phyloP scores from a whole-genome alignment of 53 echinoderm and acorn worm genomes.

The Holothuria leucospilota region DNA sequence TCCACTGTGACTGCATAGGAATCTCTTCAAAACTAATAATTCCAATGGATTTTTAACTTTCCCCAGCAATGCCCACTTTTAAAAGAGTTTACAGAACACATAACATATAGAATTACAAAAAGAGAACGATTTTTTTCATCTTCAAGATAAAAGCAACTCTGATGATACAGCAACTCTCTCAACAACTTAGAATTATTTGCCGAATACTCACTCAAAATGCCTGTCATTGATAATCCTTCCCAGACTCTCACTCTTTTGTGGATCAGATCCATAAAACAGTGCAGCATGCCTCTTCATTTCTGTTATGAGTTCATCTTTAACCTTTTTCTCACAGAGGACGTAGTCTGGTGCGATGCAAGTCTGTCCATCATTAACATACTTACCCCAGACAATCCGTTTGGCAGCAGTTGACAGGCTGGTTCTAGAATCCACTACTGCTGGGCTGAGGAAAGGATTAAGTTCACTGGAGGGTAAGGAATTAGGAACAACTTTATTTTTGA shows the following conservation, averaged over 20 bases:
- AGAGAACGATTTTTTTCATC: too few species aligned
- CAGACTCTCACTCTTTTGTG: constrained; percentile 65
- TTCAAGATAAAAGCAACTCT: too few species aligned
- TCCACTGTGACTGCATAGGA: too few species aligned
- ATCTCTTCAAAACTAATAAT: too few species aligned
- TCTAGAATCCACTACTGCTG: constrained; percentile 71
- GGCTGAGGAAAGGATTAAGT: constrained; percentile 60
- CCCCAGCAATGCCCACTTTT: too few species aligned
- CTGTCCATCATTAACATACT: constrained; percentile 81
- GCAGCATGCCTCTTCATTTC: constrained; percentile 57
- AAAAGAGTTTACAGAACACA: too few species aligned
- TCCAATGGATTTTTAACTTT: too few species aligned
- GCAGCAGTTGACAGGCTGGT: constrained; percentile 57
- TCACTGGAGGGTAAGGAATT: too few species aligned
- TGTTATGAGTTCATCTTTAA: constrained; percentile 61
- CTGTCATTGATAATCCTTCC: constrained; percentile 79
- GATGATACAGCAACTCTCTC: too few species aligned
- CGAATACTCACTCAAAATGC: constrained; percentile 84
- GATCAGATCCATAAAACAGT: constrained; percentile 80
- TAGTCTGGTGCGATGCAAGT: constrained; percentile 96
- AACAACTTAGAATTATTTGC: too few species aligned
- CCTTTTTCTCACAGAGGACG: constrained; percentile 61
- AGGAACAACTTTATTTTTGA: too few species aligned
- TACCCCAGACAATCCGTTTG: constrained; percentile 79
- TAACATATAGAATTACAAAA: too few species aligned